These are phyloP conservation scores for Alethe diademata DNA, from an alignment of 2,113 vertebrate genomes.

Conservation along the genomic window DNA sequence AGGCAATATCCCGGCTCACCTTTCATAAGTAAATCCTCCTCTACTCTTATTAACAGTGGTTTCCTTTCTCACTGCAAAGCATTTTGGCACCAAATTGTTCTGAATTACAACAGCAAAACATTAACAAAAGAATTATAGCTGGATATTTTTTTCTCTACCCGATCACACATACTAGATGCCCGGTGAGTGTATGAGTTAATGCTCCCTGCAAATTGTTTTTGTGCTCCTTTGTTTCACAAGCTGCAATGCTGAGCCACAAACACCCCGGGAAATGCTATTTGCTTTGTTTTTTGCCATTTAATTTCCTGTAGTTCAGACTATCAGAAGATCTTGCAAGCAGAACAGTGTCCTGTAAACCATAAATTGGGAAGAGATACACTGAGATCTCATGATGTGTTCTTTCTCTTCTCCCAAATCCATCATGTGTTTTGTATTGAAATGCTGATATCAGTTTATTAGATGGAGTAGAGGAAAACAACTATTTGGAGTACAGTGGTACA, in stretches of 20 bases:
- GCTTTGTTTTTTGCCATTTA: constrained; percentile 17
- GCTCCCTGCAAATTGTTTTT: neutral
- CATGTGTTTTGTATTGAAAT: neutral
- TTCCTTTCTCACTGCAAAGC: neutral
- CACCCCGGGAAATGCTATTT: neutral
- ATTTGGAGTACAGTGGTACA: neutral
- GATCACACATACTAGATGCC: neutral
- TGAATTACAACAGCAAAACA: neutral
- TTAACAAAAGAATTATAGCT: neutral
- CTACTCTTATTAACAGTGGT: neutral
- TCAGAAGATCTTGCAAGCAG: neutral
- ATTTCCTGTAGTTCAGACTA: constrained; percentile 20
- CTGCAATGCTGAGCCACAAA: neutral
- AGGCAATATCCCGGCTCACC: neutral
- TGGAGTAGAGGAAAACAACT: neutral
- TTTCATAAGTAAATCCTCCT: neutral
- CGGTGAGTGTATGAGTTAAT: neutral
- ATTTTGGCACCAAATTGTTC: neutral
- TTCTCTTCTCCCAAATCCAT: neutral
- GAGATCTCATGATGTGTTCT: neutral
- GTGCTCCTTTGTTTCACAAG: neutral
- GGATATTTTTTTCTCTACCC: neutral
- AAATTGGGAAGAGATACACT: neutral
- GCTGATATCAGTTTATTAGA: neutral
- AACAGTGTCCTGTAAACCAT: neutral